Base-by-base conservation (phyloP, 2,888 invertebrate genomes). In the Drosophila phalerata region DNA sequence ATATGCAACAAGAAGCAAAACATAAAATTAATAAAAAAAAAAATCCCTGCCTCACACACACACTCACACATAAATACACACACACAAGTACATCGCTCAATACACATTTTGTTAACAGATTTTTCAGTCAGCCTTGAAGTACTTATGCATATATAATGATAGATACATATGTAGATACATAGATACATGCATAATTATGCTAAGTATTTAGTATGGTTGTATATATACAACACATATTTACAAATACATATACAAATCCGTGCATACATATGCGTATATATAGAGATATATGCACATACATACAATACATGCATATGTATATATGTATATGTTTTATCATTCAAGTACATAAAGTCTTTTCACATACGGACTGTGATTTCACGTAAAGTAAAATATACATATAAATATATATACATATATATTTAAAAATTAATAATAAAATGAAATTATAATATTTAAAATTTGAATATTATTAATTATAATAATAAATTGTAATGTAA, bases 351-450 rank as follows among this genome's bases (percentile, higher is more conserved):
- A 85, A 84, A 89, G 89, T 91, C 89, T 91, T 91, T 92, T 92
- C 92, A 92, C 92, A 92, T 92, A 92, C 92, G 91, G 92, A 92
- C 92, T 92, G 92, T 92, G 92, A 92, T 92, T 92, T 91, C 89
- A 88, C 88, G 83, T 91, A 90, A 91, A 89, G 87, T 86, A 85
- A 81, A 81, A 80, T 78, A 85, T 69, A 77, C 64, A 79, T 79
- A 72, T 67, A 77, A 68, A 68, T 63, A 43, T 15, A 57, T 61
- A 72, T 56, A 58, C 53, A 58, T 67, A 62, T 47, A 71, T 68
- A 76, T 69, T 67, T 64, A 48, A 53, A 55, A 48, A 56, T 69
- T 55, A 34, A 57, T 34, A 38, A 62, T 30, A 30, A 30, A 28
- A 5, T 51, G 53, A 47, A 53, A 40, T 55, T 42, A 38, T 37